Base-by-base conservation (phyloP, 2,888 invertebrate species). In the Drosophila melanocephala region DNA sequence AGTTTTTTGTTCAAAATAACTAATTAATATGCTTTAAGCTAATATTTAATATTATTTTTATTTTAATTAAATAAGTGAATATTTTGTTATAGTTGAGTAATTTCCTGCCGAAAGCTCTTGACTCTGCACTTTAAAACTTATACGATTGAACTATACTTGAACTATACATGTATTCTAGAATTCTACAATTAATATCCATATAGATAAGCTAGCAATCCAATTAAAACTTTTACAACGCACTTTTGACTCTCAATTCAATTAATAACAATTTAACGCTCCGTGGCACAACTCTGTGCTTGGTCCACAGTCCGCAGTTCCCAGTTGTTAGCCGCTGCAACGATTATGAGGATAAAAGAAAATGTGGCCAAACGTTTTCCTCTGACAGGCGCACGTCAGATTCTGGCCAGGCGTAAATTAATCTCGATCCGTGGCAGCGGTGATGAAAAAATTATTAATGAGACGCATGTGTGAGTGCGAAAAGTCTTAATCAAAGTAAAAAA, bases 221-320 rank as follows among this genome's bases (percentile, higher is more conserved):
- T 87, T 87, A 90, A 90, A 90, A 86, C 70, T 69, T 75, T 44
- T 62, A 75, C 68, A 66, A 66, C 66, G 57, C 59, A 74, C 68
- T 89, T 83, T 85, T 87, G 81, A 87, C 83, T 87, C 86, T 85
- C 91, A 91, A 92, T 90, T 89, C 91, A 92, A 92, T 92, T 91
- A 92, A 92, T 91, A 91, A 92, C 85, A 91, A 92, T 92, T 92
- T 91, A 84, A 91, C 89, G 89, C 86, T 78, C 79, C 71, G 81
- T 71, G 71, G 84, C 70, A 42, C 81, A 76, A 32, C 5, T 32
- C 51, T 14, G 76, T 42, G 42, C n/a, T n/a, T 42, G 42, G 42
- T 42, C n/a, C 5, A 10, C 55, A 52, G 42, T 42, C n/a, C 5
- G 6, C 55, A 52, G 22, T 75, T 64, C 52, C 42, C 56, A 26